Percentiles rank a stretch among this genome's conserved stretches.
Evolutionary conservation across 2,797 vertebrate genomes (phyloP).

Genomic region (Enteromius afrohamiltoni): DNA sequence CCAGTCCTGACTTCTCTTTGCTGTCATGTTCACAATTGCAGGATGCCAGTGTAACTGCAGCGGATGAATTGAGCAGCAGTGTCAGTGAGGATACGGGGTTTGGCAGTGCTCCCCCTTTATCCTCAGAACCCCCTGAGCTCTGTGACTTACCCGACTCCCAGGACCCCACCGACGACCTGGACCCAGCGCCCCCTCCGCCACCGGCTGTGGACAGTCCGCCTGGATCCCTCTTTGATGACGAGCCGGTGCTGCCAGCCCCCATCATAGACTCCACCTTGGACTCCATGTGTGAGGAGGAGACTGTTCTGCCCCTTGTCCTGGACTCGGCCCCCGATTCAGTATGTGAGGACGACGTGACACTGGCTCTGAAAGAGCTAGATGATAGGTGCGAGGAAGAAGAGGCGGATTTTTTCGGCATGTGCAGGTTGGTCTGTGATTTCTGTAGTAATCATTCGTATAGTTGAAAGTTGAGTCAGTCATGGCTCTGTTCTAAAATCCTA

Average conservation of each 20-base stretch:
- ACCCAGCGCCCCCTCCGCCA: conserved; percentile 78
- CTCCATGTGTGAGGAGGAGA: conserved; percentile 84
- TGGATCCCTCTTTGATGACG: conserved; percentile 85
- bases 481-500: neutral
- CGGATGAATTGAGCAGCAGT: conserved; percentile 88
- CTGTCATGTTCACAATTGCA: conserved; percentile 64
- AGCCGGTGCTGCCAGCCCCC: conserved; percentile 74
- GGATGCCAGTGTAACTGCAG: conserved; percentile 85
- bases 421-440: conserved; percentile 80
- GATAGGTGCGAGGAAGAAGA: conserved; percentile 97
- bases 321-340: conserved; percentile 87
- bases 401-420: conserved; percentile 92
- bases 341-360: conserved; percentile 95
- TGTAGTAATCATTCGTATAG: neutral
- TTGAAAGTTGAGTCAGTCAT: neutral
- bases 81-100: conserved; percentile 91
- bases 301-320: conserved; percentile 73
- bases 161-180: conserved; percentile 78
- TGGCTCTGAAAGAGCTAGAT: conserved; percentile 94
- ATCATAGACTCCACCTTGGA: conserved; percentile 75
- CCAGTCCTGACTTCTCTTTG: conserved; percentile 13
- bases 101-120: conserved; percentile 82
- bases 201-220: conserved; percentile 85
- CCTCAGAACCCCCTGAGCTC: conserved; percentile 83
- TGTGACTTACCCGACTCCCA: conserved; percentile 82